A percentile compares a stretch with the other conserved stretches of the same genome.
phyloP scores from a whole-genome alignment of 2,797 vertebrate species.

The Helicolenus hilgendorfi region DNA sequence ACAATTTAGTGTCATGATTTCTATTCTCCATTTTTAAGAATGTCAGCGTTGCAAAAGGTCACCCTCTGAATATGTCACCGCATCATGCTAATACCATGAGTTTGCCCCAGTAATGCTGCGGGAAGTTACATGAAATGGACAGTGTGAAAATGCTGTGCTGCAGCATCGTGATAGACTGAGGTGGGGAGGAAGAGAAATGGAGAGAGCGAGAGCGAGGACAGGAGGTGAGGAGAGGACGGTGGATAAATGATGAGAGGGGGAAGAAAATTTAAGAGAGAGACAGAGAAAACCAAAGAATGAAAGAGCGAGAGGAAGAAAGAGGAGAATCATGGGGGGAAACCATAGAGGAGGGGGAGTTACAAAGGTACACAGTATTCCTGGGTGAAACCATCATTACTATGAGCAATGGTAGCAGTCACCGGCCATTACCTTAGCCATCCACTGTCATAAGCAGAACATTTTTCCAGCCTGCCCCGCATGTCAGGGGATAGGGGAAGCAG shows the following conservation, averaged over 20 bases:
- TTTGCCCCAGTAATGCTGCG: slow-evolving; percentile 7
- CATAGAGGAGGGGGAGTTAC: slow-evolving; percentile 34
- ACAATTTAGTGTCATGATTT: slow-evolving; percentile 56
- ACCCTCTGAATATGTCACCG: slow-evolving; percentile 43
- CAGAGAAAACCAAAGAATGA: slow-evolving; percentile 40
- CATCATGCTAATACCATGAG: slow-evolving; percentile 58
- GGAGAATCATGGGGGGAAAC: slow-evolving; percentile 24
- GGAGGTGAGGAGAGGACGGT: slow-evolving; percentile 10
- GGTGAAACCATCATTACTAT: slow-evolving; percentile 90
- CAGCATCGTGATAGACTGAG: slow-evolving; percentile 23
- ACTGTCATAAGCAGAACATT: slow-evolving; percentile 90
- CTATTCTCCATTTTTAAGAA: slow-evolving; percentile 62
- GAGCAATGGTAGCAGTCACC: slow-evolving; percentile 91
- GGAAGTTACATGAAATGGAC: slow-evolving; percentile 17
- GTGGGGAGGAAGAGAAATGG: slow-evolving; percentile 35
- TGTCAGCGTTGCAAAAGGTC: slow-evolving; percentile 71
- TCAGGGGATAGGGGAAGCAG: slow-evolving; percentile 67
- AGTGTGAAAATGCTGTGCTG: slow-evolving; percentile 16
- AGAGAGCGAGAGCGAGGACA: slow-evolving; percentile 23
- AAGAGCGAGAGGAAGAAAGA: slow-evolving; percentile 29
- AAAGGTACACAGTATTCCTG: slow-evolving; percentile 86
- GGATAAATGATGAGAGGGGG: slow-evolving; percentile 55
- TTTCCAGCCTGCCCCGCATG: slow-evolving; percentile 76
- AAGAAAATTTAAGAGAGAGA: slow-evolving; percentile 43
- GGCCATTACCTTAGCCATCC: slow-evolving; percentile 90